Conservation (phyloP, 30 jellyfish, hydroid and myxozoan genomes). For the Chrysaora quinquecirrha region DNA sequence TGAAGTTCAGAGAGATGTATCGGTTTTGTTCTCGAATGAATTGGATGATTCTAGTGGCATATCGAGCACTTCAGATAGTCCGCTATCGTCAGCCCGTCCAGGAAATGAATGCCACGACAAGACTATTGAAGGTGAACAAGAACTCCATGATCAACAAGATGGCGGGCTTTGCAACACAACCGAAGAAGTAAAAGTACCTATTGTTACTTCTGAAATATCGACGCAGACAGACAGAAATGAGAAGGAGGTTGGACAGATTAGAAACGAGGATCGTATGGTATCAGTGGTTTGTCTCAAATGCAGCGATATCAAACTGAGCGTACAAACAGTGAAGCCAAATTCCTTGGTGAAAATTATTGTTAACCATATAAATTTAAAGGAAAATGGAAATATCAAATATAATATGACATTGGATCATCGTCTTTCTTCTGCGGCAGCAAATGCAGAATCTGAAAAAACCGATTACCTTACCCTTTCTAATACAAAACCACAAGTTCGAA, state of each 20-base stretch:
- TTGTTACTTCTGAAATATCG: slow-evolving; percentile 4
- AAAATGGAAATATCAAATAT: slow-evolving; percentile 74
- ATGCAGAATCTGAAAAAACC: slow-evolving; percentile 18
- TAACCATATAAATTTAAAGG: slow-evolving; percentile 53
- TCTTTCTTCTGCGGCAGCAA: slow-evolving; percentile 23
- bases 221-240: slow-evolving; percentile 38
- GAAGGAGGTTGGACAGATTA: neutral
- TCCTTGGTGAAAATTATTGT: slow-evolving; percentile 67
- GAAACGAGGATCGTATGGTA: slow-evolving; percentile 60
- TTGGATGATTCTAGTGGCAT: slow-evolving; percentile 43
- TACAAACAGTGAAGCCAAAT: slow-evolving; percentile 63
- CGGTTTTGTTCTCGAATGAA: neutral
- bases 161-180: neutral
- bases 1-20: neutral
- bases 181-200: neutral
- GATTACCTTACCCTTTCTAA: slow-evolving; percentile 11
- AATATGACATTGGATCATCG: slow-evolving; percentile 80
- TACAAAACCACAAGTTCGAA: slow-evolving; percentile 41
- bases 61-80: slow-evolving; percentile 31
- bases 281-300: slow-evolving; percentile 80
- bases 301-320: slow-evolving; percentile 56
- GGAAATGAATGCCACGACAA: neutral
- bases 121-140: neutral
- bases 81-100: slow-evolving; percentile 13
- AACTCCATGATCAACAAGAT: neutral